phyloP scores from a whole-genome alignment of 2,888 invertebrate species.

The Charanyca ferruginea region DNA sequence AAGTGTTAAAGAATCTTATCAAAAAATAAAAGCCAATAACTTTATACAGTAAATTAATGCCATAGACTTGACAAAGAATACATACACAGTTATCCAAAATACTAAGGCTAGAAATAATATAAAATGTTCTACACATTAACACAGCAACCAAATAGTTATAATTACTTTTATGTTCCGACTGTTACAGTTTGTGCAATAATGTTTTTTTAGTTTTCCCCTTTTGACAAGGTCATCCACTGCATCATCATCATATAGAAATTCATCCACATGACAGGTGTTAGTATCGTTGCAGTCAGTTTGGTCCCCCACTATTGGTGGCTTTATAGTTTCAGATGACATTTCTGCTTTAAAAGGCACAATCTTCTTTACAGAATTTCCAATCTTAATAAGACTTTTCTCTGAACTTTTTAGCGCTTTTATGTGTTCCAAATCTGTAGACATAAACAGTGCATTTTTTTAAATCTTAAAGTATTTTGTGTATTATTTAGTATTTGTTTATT shows the following conservation, averaged over 20 bases:
- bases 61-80: too few species aligned
- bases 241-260: slow-evolving; percentile 93
- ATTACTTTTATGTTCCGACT: slow-evolving; percentile 80
- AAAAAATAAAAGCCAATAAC: not conserved
- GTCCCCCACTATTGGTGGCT: slow-evolving; percentile 82
- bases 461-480: not conserved
- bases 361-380: slow-evolving; percentile 80
- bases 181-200: slow-evolving; percentile 83
- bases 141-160: too few species aligned
- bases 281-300: slow-evolving; percentile 89
- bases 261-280: slow-evolving; percentile 92
- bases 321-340: slow-evolving; percentile 82
- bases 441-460: not conserved
- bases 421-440: slow-evolving; percentile 77
- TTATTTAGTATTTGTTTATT: not conserved
- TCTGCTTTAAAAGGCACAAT: slow-evolving; percentile 83
- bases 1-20: too few species aligned
- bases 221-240: slow-evolving; percentile 88
- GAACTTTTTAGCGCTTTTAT: slow-evolving; percentile 72
- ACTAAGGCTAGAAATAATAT: too few species aligned
- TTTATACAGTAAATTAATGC: too few species aligned
- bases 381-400: slow-evolving; percentile 77
- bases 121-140: too few species aligned
- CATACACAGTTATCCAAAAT: too few species aligned
- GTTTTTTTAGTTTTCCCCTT: slow-evolving; percentile 77